phyloP scores from a whole-genome alignment of 2,888 invertebrate genomes.

The Esperia sulphurella region DNA sequence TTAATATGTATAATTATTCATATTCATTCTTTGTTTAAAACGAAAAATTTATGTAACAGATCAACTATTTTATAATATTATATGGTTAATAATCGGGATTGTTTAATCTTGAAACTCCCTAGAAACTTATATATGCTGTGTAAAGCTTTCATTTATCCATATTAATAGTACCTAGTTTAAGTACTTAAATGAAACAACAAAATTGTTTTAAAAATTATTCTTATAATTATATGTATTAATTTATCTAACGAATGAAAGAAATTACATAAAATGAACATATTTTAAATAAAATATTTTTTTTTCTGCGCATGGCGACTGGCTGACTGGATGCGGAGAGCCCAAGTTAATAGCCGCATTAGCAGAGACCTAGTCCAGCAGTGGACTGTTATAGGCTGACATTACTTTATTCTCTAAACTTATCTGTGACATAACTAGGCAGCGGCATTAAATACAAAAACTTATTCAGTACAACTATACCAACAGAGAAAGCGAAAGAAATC shows the following conservation, averaged over 20 bases:
- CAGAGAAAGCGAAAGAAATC: slow-evolving; percentile 89
- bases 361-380: not conserved
- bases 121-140: too few relatives aligned
- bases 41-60: too few relatives aligned
- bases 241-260: not conserved
- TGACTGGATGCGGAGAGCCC: too few relatives aligned
- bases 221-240: not conserved
- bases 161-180: too few relatives aligned
- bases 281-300: not conserved
- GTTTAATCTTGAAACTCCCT: too few relatives aligned
- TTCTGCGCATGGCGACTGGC: too few relatives aligned
- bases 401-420: slow-evolving; percentile 88
- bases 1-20: too few relatives aligned
- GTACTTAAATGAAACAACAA: not conserved
- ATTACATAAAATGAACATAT: not conserved
- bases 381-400: not conserved
- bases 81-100: too few relatives aligned
- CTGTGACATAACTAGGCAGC: slow-evolving; percentile 89
- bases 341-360: not conserved
- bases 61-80: too few relatives aligned
- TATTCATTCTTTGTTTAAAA: too few relatives aligned
- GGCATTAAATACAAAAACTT: slow-evolving; percentile 92
- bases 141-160: too few relatives aligned
- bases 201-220: not conserved
- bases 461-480: slow-evolving; percentile 89